Base-by-base conservation (phyloP, 2,888 invertebrate genomes). In the Calameuta pallipes region DNA sequence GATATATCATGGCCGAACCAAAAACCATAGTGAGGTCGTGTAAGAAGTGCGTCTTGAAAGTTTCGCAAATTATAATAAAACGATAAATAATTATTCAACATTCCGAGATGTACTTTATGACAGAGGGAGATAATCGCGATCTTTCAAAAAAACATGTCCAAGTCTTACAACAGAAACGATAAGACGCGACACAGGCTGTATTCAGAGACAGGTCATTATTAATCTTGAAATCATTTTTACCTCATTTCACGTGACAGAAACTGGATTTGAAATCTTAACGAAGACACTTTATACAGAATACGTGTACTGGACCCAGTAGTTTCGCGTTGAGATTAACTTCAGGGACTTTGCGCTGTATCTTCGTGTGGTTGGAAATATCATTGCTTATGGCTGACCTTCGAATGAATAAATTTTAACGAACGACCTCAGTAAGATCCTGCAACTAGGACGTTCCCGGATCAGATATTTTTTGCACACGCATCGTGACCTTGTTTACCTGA, bases 401-500 rank as follows among this genome's bases (percentile, higher is more conserved):
- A 9, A 56, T 9, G 23, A 56, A 56, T 9, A 56, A 56, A 56
- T 23, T 56, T 56, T 56, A 56, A 23, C 23, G 6, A 6, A 41
- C 41, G 6, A 56, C 4, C 23, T 56, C 41, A 23, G 41, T 6
- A 9, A 23, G 41, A 23, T 56, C 23, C 23, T 56, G 41, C 23
- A 23, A 71, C 71, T 33, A 30, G 33, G 15, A 33, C 9, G 31
- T 71, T 71, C 31, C 71, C 11, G 13, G 31, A 33, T 71, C 11
- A 33, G 33, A 31, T 4, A 11, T 71, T 33, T 74, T 76, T 71
- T 73, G 73, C 73, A 35, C 68, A 73, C 73, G 70, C 56, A 68
- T 56, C 73, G 56, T n/a, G 33, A 35, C 31, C 68, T 73, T 71
- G 73, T 78, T 78, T 75, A 75, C 75, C 75, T 75, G 75, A 3